A percentile compares a stretch with the other conserved stretches of the same genome.
Evolutionary conservation across 53 echinoderm and acorn worm genomes (phyloP).

Genomic region (Pentamera pediparva): DNA sequence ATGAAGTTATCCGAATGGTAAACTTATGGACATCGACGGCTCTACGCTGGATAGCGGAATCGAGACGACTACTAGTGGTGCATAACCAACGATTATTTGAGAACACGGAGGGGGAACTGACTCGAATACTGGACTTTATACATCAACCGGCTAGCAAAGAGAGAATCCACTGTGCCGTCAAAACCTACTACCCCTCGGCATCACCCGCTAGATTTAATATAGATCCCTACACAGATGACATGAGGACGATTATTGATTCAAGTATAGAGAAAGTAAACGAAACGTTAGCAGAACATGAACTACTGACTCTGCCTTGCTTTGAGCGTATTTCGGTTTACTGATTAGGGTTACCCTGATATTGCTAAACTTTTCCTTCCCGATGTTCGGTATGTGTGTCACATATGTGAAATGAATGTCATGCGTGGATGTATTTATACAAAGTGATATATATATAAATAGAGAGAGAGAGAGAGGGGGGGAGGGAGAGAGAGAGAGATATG

Average conservation of each 20-base stretch:
- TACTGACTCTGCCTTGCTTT: background rate
- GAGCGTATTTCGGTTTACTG: no score
- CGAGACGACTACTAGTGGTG: conserved; percentile 3
- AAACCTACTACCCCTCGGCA: background rate
- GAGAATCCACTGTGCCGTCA: conserved; percentile 6
- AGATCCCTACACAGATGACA: conserved; percentile 25
- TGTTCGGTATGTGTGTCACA: no score
- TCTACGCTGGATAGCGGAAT: background rate
- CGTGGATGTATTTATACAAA: no score
- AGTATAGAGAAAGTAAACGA: background rate
- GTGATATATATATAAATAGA: no score
- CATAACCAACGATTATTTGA: background rate
- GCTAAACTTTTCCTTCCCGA: no score
- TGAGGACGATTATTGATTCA: background rate
- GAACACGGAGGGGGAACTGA: conserved; percentile 9
- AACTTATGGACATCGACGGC: background rate
- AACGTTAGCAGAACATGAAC: background rate
- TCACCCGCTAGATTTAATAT: background rate
- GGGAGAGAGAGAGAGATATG: no score
- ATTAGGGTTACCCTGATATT: no score
- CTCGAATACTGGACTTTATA: background rate
- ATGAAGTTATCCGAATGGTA: no score
- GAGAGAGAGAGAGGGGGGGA: no score
- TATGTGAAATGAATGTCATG: no score
- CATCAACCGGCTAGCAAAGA: background rate